Percentiles rank a stretch among this genome's conserved stretches.
Conservation (phyloP, 2,888 invertebrate genomes). For the Melitaea athalia region DNA sequence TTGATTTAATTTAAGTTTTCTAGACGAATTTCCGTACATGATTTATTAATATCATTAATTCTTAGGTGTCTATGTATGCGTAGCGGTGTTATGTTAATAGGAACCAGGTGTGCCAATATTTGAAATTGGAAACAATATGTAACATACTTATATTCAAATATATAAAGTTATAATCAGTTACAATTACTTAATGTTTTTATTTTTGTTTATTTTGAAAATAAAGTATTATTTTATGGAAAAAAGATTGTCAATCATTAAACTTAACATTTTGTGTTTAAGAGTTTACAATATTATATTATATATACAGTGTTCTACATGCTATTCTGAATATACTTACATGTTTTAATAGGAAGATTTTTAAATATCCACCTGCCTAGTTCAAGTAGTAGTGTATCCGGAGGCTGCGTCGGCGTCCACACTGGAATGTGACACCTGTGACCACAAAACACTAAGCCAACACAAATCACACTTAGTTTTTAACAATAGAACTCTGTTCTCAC, state of each 20-base stretch:
- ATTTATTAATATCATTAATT: background rate
- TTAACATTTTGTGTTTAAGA: too few species aligned
- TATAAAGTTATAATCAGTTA: too few species aligned
- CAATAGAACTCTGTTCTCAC: constrained; percentile 44
- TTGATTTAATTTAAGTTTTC: background rate
- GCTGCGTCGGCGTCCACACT: constrained; percentile 70
- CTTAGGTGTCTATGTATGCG: constrained; percentile 13
- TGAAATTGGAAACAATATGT: background rate
- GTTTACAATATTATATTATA: too few species aligned
- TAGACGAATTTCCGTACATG: constrained; percentile 7
- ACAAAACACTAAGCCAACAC: constrained; percentile 63
- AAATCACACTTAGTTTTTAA: constrained; percentile 33
- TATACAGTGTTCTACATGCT: too few species aligned
- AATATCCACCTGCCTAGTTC: constrained; percentile 62
- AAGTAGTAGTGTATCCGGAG: constrained; percentile 55
- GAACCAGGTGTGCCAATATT: constrained; percentile 20
- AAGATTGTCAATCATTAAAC: too few species aligned
- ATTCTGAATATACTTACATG: constrained; percentile 20
- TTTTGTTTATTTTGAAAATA: too few species aligned
- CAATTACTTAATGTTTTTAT: too few species aligned
- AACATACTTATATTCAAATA: background rate
- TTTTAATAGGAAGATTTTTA: constrained; percentile 46
- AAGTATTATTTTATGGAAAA: too few species aligned
- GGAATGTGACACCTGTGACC: constrained; percentile 79
- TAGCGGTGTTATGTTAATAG: too few species aligned